A percentile compares a stretch with the other conserved stretches of the same genome.
Evolutionary conservation across 2,113 vertebrate genomes (phyloP).

Genomic region (Thamnaconus septentrionalis): DNA sequence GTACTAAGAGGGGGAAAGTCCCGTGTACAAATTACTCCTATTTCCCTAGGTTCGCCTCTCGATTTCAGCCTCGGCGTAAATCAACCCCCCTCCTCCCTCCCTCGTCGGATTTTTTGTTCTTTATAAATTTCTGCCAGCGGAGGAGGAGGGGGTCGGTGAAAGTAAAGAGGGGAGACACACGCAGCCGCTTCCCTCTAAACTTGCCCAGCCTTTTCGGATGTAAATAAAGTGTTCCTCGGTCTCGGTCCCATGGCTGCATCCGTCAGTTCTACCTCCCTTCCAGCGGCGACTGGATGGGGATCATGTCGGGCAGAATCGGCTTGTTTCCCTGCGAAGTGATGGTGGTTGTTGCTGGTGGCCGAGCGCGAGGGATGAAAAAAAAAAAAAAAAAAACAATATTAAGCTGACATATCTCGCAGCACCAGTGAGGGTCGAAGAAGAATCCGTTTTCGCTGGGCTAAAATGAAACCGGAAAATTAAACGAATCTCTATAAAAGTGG

Average conservation of each 20-base stretch:
- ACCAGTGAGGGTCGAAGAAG: constrained; percentile 2
- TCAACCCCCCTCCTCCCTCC: constrained; percentile 79
- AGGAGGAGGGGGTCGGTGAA: constrained; percentile 77
- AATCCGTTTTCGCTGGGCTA: not conserved
- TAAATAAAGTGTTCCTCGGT: constrained; percentile 58
- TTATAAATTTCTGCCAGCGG: constrained; percentile 81
- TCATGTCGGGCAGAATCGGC: constrained; percentile 69
- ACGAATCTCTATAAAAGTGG: too few species aligned
- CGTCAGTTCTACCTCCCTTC: constrained; percentile 71
- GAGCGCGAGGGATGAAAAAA: constrained; percentile 53
- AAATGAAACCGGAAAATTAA: too few species aligned
- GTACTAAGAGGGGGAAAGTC: constrained; percentile 83
- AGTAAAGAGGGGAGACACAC: constrained; percentile 72
- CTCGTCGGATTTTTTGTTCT: constrained; percentile 80
- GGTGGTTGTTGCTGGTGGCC: constrained; percentile 64
- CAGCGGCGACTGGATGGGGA: constrained; percentile 68
- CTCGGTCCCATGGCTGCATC: constrained; percentile 64
- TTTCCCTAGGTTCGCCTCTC: constrained; percentile 83
- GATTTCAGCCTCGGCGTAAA: constrained; percentile 82
- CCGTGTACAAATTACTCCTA: constrained; percentile 79
- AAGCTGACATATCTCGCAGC: constrained; percentile 24
- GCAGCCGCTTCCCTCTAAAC: constrained; percentile 69
- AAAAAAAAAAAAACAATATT: constrained; percentile 18
- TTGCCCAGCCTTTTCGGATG: constrained; percentile 63
- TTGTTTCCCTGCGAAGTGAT: constrained; percentile 69